Evolutionary conservation across 2,888 invertebrate genomes (phyloP).

Genomic region (Pristionchus exspectatus): DNA sequence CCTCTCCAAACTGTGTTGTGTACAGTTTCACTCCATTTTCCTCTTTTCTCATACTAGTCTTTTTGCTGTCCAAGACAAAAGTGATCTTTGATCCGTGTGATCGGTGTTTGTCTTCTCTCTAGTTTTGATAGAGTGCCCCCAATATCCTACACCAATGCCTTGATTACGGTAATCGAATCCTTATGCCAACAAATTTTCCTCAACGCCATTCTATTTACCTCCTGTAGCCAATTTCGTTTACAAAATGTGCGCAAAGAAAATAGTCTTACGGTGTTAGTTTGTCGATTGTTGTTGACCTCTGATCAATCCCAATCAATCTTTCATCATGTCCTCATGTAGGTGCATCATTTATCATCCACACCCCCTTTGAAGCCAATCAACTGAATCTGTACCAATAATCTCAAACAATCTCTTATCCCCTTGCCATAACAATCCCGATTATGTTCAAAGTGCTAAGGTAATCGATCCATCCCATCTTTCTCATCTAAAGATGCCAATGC

Average conservation of each 20-base stretch:
- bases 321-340: not conserved
- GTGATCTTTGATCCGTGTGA: conserved; percentile 25
- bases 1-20: not conserved
- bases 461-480: not conserved
- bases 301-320: not conserved
- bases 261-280: not conserved
- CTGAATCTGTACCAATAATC: not conserved
- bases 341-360: not conserved
- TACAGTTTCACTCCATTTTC: not conserved
- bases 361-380: not conserved
- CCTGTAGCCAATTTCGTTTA: not conserved
- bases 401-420: not conserved
- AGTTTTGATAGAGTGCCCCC: not conserved
- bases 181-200: conserved; percentile 13
- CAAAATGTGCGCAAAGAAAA: not conserved
- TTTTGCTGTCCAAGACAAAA: conserved; percentile 24
- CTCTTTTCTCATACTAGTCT: not conserved
- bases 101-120: not conserved
- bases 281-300: not conserved
- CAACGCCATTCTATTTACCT: not conserved
- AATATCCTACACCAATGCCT: not conserved
- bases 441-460: not conserved
- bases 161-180: conserved; percentile 12
- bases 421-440: conserved; percentile 5
- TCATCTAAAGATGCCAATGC: not conserved